These are phyloP conservation scores for Pseudomugil tenellus DNA, from an alignment of 2,797 vertebrate genomes.

Conservation along the genomic window DNA sequence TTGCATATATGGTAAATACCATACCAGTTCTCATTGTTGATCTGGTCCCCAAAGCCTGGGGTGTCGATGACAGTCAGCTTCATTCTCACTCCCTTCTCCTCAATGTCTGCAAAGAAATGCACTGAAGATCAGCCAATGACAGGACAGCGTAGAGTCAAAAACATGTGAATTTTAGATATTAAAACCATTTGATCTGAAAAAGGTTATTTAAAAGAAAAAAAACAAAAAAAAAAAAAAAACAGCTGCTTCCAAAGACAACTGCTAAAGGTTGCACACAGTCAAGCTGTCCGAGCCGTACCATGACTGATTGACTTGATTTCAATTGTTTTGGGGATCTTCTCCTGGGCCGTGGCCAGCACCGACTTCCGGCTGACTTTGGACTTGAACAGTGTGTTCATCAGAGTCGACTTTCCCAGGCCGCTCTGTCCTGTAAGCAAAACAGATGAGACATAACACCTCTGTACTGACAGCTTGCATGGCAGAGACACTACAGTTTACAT, in stretches of 20 bases:
- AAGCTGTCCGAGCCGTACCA: slow-evolving; percentile 73
- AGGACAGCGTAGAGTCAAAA: background rate
- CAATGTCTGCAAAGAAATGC: slow-evolving; percentile 86
- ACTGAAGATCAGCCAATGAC: slow-evolving; percentile 4
- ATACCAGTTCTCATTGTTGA: slow-evolving; percentile 99
- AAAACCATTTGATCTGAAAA: background rate
- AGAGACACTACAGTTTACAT: background rate
- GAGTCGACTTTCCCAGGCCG: slow-evolving; percentile 95
- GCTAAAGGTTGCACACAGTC: background rate
- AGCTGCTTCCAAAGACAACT: background rate
- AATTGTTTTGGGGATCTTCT: slow-evolving; percentile 96
- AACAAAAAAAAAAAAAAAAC: background rate
- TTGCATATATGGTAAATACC: background rate
- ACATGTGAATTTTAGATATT: background rate
- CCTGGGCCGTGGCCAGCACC: slow-evolving; percentile 87
- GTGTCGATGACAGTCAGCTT: slow-evolving; percentile 98
- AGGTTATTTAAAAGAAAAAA: background rate
- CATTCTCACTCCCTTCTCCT: slow-evolving; percentile 98
- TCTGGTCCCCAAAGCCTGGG: slow-evolving; percentile 97
- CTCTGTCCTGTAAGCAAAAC: slow-evolving; percentile 88
- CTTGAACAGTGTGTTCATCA: slow-evolving; percentile 99
- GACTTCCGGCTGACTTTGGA: slow-evolving; percentile 98
- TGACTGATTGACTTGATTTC: slow-evolving; percentile 98
- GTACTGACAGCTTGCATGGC: background rate
- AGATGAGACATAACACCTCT: background rate